Evolutionary conservation across 2,113 vertebrate species (phyloP), one percentile per base, ranked within the genome.

Genomic region (Motacilla alba): DNA sequence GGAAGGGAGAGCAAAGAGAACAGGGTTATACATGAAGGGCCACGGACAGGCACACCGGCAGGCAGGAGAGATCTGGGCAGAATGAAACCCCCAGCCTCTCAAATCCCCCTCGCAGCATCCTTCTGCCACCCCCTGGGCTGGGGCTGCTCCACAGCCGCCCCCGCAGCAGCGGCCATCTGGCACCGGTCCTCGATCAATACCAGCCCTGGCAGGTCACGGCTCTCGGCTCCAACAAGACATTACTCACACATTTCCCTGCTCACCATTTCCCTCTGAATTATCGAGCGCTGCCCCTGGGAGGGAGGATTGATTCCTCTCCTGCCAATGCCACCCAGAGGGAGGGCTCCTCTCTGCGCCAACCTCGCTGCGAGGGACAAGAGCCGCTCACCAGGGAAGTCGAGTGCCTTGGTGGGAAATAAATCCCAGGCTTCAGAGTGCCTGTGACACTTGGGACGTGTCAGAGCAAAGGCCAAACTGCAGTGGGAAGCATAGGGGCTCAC

Each of bases 1-100:
- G 98, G 91, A 98, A 97, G 94, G 91, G 96, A 98, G 87, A 96
- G 97, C 47, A 96, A 92, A 98, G 82, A 98, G 77, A 98, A 96
- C 76, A 92, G 14, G 53, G 95, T 98, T 98, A 97, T 68, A 97
- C 66, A 47, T 1, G 6, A 79, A 91, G 66, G 92, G 87, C 77
- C 11, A 12, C 0, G 1, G 14, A 52, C 43, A 56, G 37, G 28
- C 63, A 55, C 39, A 27, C 5, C 2, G 9, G 13, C 69, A 53
- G 37, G 27, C 24, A 70, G 85, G 14, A 73, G 22, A 43, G 43
- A 56, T n/a, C 13, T 16, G 16, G 41, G 15, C 37, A 60, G 67
- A 22, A 24, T 7, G 17, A 53, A 56, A 72, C 26, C 24, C 66
- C 24, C 78, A 77, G 1, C 41, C 68, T 69, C 67, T 63, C 81